Conservation (phyloP, 2,113 vertebrate genomes). For the Calonectris borealis region DNA sequence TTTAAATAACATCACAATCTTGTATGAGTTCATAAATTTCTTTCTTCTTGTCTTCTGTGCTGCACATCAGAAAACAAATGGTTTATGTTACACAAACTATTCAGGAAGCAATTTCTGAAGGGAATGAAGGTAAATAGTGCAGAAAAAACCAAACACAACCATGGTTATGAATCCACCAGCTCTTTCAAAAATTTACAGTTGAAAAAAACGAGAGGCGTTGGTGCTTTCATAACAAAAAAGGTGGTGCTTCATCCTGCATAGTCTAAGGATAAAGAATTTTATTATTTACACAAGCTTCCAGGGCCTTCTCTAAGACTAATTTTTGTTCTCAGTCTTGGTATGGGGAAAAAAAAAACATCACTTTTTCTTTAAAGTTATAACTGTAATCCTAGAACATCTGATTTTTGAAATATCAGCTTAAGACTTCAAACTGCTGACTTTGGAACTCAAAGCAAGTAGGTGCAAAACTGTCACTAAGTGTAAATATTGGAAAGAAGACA, state of each 20-base stretch:
- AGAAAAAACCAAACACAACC: neutral
- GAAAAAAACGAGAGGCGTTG: neutral
- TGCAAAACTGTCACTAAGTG: slow-evolving; percentile 23
- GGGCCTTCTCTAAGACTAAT: neutral
- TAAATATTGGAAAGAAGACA: slow-evolving; percentile 26
- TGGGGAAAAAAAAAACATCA: fast-evolving
- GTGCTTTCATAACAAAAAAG: neutral
- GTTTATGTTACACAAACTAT: neutral
- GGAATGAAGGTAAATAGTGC: neutral
- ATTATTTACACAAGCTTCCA: neutral
- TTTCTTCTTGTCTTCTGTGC: neutral
- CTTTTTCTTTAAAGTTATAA: neutral
- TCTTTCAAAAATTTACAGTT: neutral
- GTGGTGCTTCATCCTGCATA: neutral
- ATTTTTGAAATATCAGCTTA: slow-evolving; percentile 29
- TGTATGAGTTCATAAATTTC: neutral
- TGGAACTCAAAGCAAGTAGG: neutral
- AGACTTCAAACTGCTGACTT: slow-evolving; percentile 43
- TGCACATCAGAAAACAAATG: neutral
- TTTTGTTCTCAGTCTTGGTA: neutral
- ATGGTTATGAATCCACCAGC: neutral
- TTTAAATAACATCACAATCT: neutral
- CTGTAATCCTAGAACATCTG: neutral
- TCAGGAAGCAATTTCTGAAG: neutral
- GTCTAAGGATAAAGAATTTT: neutral